Conservation (phyloP, 2,888 invertebrate species). For the Cephus pulcher region DNA sequence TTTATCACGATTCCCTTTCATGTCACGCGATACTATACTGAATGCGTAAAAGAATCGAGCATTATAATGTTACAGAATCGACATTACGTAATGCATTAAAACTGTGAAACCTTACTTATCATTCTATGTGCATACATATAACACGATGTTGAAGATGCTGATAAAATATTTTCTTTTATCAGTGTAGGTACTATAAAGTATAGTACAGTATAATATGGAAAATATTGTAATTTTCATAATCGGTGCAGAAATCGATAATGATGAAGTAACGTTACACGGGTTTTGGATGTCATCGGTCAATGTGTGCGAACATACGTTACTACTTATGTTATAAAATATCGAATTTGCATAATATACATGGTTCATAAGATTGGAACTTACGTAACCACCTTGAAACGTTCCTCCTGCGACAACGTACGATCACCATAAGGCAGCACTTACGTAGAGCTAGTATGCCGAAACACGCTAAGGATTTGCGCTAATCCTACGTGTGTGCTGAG, state of each 20-base stretch:
- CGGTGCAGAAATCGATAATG: background rate
- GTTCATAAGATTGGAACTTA: background rate
- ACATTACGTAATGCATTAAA: background rate
- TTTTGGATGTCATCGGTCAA: background rate
- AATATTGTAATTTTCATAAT: background rate
- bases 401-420: constrained; percentile 1
- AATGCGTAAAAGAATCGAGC: background rate
- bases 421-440: constrained; percentile 46
- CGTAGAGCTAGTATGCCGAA: constrained; percentile 47
- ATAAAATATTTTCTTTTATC: background rate
- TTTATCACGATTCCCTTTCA: background rate
- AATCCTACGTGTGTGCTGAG: constrained; percentile 51
- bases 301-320: background rate
- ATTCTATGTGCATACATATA: background rate
- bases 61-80: background rate
- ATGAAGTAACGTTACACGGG: background rate
- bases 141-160: background rate
- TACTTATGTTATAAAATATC: too few relatives aligned
- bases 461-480: constrained; percentile 48
- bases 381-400: background rate
- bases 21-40: background rate
- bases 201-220: background rate
- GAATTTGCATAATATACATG: too few relatives aligned
- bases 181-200: background rate
- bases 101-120: background rate